Conservation (phyloP, 2,113 vertebrate species). For the Paradoxurus hermaphroditus region DNA sequence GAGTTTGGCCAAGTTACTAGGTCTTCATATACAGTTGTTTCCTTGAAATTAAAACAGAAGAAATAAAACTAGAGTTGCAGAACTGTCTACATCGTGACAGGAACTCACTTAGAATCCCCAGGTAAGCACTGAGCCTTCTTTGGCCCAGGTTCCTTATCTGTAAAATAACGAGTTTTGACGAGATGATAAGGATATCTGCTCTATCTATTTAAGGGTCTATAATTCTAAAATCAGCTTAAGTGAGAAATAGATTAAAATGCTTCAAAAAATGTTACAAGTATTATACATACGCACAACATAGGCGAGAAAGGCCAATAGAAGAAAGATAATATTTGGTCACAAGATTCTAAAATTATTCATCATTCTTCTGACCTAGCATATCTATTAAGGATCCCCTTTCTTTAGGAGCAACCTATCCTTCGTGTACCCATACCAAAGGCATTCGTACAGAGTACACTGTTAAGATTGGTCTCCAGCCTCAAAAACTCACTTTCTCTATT, state of each 20-base stretch:
- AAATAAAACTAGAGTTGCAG: neutral
- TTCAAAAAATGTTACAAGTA: neutral
- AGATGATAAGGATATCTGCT: neutral
- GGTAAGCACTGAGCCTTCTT: neutral
- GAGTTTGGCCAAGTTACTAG: neutral
- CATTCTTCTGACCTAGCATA: constrained; percentile 7
- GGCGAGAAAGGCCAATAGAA: neutral
- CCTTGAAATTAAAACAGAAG: neutral
- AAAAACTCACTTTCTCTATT: constrained; percentile 83
- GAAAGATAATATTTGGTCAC: constrained; percentile 10
- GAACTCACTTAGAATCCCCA: neutral
- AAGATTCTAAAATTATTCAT: neutral
- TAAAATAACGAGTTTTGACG: neutral
- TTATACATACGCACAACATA: neutral
- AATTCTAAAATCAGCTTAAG: neutral
- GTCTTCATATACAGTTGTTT: neutral
- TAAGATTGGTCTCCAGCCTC: constrained; percentile 73
- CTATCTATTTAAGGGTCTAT: neutral
- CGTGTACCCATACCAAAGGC: constrained; percentile 51
- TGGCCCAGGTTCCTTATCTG: neutral
- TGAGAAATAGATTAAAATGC: neutral
- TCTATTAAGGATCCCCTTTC: constrained; percentile 43
- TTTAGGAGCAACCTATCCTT: constrained; percentile 18
- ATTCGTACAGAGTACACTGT: constrained; percentile 57
- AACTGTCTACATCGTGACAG: neutral